Conservation (phyloP, 53 echinoderm and acorn worm genomes). For the Arbacia lixula region DNA sequence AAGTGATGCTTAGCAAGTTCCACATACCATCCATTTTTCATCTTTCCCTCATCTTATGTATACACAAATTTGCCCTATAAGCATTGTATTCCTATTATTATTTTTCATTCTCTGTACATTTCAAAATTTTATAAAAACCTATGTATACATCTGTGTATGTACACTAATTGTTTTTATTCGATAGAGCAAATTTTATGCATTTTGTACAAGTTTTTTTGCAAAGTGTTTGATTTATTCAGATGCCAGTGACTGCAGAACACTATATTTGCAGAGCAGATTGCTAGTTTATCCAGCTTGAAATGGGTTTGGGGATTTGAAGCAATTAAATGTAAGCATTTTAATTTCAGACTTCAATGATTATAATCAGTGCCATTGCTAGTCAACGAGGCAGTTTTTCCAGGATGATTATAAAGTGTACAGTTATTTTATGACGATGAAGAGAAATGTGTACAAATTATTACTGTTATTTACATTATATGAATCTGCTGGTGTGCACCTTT, state of each 20-base stretch:
- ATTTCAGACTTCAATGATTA: neutral
- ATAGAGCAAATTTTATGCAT: slow-evolving; percentile 32
- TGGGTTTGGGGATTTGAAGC: neutral
- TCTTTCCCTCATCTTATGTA: too few species aligned
- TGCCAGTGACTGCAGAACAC: neutral
- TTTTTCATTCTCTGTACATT: too few species aligned
- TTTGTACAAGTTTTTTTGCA: neutral
- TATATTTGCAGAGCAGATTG: neutral
- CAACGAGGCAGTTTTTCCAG: slow-evolving; percentile 15
- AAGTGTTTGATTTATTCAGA: neutral
- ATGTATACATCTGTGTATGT: neutral
- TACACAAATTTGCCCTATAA: too few species aligned
- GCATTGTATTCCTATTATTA: too few species aligned
- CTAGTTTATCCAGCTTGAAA: neutral
- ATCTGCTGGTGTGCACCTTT: slow-evolving; percentile 48
- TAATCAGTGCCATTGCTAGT: slow-evolving; percentile 24
- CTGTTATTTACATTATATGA: slow-evolving; percentile 27
- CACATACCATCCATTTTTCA: too few species aligned
- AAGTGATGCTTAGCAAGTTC: too few species aligned
- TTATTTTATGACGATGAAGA: neutral
- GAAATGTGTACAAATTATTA: slow-evolving; percentile 15
- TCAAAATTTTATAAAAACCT: too few species aligned
- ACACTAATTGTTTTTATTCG: slow-evolving; percentile 1
- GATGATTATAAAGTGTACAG: neutral
- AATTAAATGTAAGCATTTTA: neutral